phyloP scores from a whole-genome alignment of 2,888 invertebrate genomes.

The Drosophila picticornis region DNA sequence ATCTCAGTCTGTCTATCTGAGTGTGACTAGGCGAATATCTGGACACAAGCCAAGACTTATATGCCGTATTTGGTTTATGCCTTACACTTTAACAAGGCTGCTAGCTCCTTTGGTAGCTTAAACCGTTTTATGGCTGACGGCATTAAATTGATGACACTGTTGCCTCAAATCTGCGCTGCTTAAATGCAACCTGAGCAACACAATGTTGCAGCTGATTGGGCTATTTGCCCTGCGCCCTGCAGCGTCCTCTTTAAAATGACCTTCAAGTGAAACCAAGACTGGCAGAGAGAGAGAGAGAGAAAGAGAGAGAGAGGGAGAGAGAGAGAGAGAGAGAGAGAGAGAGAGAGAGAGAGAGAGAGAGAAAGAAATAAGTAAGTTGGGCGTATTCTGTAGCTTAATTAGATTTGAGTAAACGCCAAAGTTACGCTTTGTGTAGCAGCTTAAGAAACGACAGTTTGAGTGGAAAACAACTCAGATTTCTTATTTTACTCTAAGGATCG shows the following conservation, averaged over 20 bases:
- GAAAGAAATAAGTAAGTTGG: not conserved
- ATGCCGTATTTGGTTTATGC: constrained; percentile 41
- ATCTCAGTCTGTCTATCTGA: not conserved
- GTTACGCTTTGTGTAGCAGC: constrained; percentile 43
- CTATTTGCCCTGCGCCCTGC: constrained; percentile 6
- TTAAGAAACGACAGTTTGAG: constrained; percentile 36
- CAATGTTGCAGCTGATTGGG: constrained; percentile 67
- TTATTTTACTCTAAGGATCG: not conserved
- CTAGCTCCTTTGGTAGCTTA: constrained; percentile 13
- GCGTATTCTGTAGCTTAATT: constrained; percentile 58
- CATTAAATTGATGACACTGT: constrained; percentile 74
- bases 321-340: not conserved
- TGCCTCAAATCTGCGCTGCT: constrained; percentile 70
- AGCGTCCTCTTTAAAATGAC: constrained; percentile 55
- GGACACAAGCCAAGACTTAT: constrained; percentile 37
- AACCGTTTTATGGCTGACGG: constrained; percentile 55
- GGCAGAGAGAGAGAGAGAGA: not conserved
- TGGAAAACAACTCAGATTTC: constrained; percentile 1
- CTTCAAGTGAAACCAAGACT: constrained; percentile 46
- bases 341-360: not conserved
- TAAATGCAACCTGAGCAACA: constrained; percentile 72
- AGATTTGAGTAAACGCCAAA: constrained; percentile 61
- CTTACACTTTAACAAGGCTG: constrained; percentile 25
- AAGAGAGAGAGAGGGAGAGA: not conserved
- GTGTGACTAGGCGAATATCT: constrained; percentile 46